Percentiles rank a stretch among this genome's conserved stretches.
These are phyloP conservation scores for Aquatica leii DNA, from an alignment of 2,888 invertebrate species.

Conservation along the genomic window DNA sequence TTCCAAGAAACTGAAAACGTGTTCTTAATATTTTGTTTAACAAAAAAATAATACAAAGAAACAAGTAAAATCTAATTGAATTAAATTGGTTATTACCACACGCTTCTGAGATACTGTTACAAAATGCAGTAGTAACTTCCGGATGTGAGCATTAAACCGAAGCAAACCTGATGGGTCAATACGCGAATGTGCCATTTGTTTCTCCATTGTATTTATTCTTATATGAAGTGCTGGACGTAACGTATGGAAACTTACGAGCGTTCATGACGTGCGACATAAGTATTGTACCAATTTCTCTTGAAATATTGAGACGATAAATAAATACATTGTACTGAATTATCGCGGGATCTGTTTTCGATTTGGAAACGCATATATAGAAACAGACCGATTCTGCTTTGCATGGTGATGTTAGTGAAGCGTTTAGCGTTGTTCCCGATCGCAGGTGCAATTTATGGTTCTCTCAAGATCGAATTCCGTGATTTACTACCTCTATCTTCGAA, in stretches of 20 bases:
- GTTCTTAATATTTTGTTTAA: too few species aligned
- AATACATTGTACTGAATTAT: constrained; percentile 56
- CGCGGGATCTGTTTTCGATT: constrained; percentile 55
- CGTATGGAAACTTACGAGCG: constrained; percentile 31
- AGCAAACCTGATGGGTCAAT: constrained; percentile 35
- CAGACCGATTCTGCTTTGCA: constrained; percentile 52
- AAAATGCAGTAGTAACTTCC: constrained; percentile 3
- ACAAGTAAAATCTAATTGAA: too few species aligned
- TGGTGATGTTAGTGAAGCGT: constrained; percentile 53
- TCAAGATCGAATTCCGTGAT: constrained; percentile 61
- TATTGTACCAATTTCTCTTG: constrained; percentile 43
- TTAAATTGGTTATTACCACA: too few species aligned
- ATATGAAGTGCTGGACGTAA: constrained; percentile 35
- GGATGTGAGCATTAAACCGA: constrained; percentile 19
- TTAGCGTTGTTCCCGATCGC: constrained; percentile 58
- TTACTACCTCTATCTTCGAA: constrained; percentile 60
- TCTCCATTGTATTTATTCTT: constrained; percentile 37
- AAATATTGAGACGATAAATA: constrained; percentile 55
- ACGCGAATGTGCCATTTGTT: constrained; percentile 32
- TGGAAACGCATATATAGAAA: constrained; percentile 44
- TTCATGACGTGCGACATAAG: constrained; percentile 39
- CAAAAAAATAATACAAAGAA: too few species aligned
- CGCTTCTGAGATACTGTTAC: neutral
- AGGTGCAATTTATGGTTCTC: constrained; percentile 62
- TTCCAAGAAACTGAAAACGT: too few species aligned